Conservation (phyloP, 1,140 invertebrate genomes). For the Ceratina japonica region DNA sequence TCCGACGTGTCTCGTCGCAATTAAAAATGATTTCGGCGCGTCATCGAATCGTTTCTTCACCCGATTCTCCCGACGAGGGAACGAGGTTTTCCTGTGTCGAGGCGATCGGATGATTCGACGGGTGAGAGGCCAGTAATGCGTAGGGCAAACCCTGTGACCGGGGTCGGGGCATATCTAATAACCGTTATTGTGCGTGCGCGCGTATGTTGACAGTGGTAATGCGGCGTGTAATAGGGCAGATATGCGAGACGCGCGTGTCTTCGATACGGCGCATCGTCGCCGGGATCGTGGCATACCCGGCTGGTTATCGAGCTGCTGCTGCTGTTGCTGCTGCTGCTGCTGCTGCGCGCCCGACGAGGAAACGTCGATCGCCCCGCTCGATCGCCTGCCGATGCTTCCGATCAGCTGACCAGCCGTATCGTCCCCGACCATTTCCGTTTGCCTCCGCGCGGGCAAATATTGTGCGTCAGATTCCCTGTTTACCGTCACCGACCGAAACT, state of each 20-base stretch:
- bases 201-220: constrained; percentile 67
- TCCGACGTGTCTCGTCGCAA: too few species aligned
- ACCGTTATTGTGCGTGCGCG: constrained; percentile 62
- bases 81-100: not conserved
- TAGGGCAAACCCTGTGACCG: constrained; percentile 56
- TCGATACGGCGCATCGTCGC: constrained; percentile 47
- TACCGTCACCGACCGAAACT: not conserved
- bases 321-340: too few species aligned
- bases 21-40: too few species aligned
- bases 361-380: constrained; percentile 20
- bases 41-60: too few species aligned
- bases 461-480: constrained; percentile 7
- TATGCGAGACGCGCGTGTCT: constrained; percentile 47
- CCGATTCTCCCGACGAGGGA: too few species aligned
- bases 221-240: constrained; percentile 61
- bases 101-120: constrained; percentile 33
- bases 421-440: constrained; percentile 1
- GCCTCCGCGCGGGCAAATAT: constrained; percentile 2
- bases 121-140: constrained; percentile 56
- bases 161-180: constrained; percentile 59
- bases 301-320: constrained; percentile 4
- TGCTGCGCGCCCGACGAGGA: constrained; percentile 22
- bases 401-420: not conserved
- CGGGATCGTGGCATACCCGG: not conserved
- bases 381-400: constrained; percentile 16